phyloP scores from a whole-genome alignment of 2,113 vertebrate genomes.

The Trogon surrucura region DNA sequence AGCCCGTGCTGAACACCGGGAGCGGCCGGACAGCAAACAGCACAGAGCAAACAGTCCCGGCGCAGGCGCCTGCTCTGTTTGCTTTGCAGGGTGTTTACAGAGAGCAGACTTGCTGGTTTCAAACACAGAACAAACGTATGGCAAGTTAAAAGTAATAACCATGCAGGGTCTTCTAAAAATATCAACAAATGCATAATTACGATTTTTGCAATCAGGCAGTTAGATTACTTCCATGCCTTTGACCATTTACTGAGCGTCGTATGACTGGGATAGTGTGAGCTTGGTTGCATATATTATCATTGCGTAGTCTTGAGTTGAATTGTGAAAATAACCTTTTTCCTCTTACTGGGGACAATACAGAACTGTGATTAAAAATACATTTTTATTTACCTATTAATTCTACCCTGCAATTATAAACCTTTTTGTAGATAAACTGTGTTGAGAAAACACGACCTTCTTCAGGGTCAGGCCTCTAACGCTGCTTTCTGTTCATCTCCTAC shows the following conservation, averaged over 20 bases:
- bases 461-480: neutral
- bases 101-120: neutral
- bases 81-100: conserved; percentile 22
- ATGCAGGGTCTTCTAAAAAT: neutral
- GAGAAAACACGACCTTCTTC: neutral
- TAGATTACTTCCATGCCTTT: no score
- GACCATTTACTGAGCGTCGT: neutral
- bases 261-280: neutral
- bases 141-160: neutral
- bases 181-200: neutral
- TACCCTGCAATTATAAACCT: neutral
- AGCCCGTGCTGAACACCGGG: conserved; percentile 21
- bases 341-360: neutral
- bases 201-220: neutral
- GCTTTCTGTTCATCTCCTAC: neutral
- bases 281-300: neutral
- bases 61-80: neutral
- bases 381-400: neutral
- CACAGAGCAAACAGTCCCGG: conserved; percentile 74
- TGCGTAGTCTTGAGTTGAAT: neutral
- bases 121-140: neutral
- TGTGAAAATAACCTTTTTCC: neutral
- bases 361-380: neutral
- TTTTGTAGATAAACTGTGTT: neutral
- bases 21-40: conserved; percentile 74